Evolutionary conservation across 2,113 vertebrate species (phyloP).

Genomic region (Elachura formosa): DNA sequence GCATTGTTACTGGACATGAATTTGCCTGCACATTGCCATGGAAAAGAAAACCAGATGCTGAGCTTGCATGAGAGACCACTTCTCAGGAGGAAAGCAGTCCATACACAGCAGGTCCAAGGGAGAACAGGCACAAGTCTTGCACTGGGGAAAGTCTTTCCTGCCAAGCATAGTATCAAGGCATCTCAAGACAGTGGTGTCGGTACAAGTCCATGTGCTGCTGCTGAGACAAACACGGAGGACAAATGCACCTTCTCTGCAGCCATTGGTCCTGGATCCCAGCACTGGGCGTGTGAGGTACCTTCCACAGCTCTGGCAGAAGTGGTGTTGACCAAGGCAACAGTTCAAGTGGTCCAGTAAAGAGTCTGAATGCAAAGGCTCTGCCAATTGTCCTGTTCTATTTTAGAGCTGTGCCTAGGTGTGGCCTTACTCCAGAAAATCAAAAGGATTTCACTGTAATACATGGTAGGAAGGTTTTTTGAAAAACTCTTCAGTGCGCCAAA

Average conservation of each 20-base stretch:
- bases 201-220: accelerated
- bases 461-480: not conserved
- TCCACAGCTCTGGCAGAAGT: not conserved
- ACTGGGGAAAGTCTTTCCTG: not conserved
- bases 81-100: not conserved
- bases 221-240: accelerated
- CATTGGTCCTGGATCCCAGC: not conserved
- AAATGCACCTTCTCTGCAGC: not conserved
- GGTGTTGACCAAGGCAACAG: not conserved
- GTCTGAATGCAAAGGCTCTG: not conserved
- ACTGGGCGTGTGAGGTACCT: accelerated
- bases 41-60: not conserved
- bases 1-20: accelerated
- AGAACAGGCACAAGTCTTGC: not conserved
- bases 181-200: accelerated
- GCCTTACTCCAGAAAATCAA: not conserved
- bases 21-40: accelerated
- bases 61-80: not conserved
- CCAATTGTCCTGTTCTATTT: not conserved
- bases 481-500: not conserved
- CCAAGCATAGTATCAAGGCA: not conserved
- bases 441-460: not conserved
- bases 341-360: not conserved
- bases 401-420: not conserved
- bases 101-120: not conserved